Evolutionary conservation across 2,888 invertebrate genomes (phyloP), one percentile per base, ranked within the genome.

Genomic region (Steinernema carpocapsae): DNA sequence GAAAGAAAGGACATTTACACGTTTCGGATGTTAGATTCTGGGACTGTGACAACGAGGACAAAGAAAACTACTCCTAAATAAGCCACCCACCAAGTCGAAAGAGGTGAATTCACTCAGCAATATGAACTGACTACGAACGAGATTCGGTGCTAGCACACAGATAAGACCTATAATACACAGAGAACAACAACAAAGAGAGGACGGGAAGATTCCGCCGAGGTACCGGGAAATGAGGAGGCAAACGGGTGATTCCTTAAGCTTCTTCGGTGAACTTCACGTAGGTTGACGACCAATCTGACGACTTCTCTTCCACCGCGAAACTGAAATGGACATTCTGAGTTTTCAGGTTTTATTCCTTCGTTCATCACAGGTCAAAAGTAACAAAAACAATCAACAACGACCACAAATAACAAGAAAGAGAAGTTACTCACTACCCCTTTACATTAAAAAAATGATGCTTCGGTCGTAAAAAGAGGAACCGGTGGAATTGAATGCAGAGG

Each of bases 341-440:
- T n/a, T n/a, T 10, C 12, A 10, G 10, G 19, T 48, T 52, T 52
- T 52, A 52, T 52, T 52, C 52, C 37, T 22, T 24, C 1, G 19
- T 52, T 48, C 17, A 52, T 52, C 52, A 52, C 22, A 52, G 52
- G 52, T 12, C 19, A 52, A 52, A 52, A 22, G 24, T 52, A 52
- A 52, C 52, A 52, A 52, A 52, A 52, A 52, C 52, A 52, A 52
- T 52, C 22, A 52, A 52, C 52, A 52, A 52, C 52, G 52, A 52
- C 52, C 52, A 52, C 52, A 52, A 22, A 52, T 52, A 52, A 52
- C 52, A 52, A 52, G 24, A 37, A 37, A 37, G 37, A 37, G 24
- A 52, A 52, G 12, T n/a, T n/a, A 24, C 12, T 22, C 22, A 52
- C 24, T 52, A 52, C 52, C 52, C 52, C 52, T 22, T 52, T 12